Base-by-base conservation (phyloP, 2,888 invertebrate genomes). In the Fragum sueziense region DNA sequence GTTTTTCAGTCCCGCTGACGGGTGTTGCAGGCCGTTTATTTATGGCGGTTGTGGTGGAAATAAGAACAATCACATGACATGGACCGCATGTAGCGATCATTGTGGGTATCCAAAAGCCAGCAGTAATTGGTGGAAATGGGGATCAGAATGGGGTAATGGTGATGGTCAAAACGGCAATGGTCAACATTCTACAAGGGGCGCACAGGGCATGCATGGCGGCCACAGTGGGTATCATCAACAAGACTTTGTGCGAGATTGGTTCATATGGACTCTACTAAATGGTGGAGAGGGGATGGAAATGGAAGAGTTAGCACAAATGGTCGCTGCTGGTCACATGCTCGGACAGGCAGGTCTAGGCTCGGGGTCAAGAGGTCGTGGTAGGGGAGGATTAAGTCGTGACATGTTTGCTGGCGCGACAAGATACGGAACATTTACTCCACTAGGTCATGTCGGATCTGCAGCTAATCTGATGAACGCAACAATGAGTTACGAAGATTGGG, bases 1-100 rank as follows among this genome's bases (percentile, higher is more conserved):
- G 79, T 79, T 76, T 65, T 85, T 78, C 51, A 82, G 81, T 61
- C 77, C 77, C 3, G 68, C 69, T 14, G 80, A 82, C n/a, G 80
- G 82, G 6, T 76, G 72, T 17, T 85, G 85, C 59, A 68, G 74
- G 22, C 79, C 82, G 14, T 85, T 85, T 52, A 67, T 82, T n/a
- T 85, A 76, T 34, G 85, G 85, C n/a, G 85, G 85, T 0, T 85
- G 85, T 74, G 79, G 82, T 20, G 85, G 85, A 41, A 85, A 85
- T 59, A 65, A 57, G 6, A 85, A 83, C 52, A 80, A 67, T 33
- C 70, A 83, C 31, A 59, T 2, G 0, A 72, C 80, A 14, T 83
- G 83, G 83, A 59, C 65, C 17, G 78, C 77, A 17, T 83, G 83
- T 22, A 83, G 83, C 31, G 70, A 78, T 7, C 29, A 33, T 6